Conservation (phyloP, 2,888 invertebrate genomes). For the Resseliella maxima region DNA sequence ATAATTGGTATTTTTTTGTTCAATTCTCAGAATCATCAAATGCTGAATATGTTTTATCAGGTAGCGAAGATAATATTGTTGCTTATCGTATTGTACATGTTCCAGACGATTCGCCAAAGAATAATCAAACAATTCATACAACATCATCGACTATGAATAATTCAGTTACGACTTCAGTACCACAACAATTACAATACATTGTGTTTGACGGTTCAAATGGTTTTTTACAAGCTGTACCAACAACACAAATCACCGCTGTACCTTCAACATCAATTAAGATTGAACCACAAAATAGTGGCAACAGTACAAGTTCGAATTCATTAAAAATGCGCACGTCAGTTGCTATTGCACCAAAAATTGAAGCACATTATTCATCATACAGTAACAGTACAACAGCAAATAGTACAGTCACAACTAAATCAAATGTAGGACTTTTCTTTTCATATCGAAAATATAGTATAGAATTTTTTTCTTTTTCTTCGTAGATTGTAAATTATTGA, state of each 20-base stretch:
- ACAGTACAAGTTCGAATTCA: background rate
- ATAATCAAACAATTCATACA: background rate
- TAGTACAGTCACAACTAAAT: background rate
- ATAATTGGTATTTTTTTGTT: background rate
- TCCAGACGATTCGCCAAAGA: background rate
- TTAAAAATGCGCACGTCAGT: background rate
- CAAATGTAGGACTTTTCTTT: background rate
- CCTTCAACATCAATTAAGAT: background rate
- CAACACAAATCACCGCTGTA: background rate
- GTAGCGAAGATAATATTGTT: background rate
- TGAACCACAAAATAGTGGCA: background rate
- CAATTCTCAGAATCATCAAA: background rate
- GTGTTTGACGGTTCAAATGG: slow-evolving; percentile 38
- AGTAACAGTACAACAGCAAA: background rate
- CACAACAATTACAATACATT: slow-evolving; percentile 48
- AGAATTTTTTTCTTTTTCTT: too few species aligned
- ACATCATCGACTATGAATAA: background rate
- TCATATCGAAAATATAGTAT: too few species aligned
- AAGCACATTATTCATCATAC: background rate
- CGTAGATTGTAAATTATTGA: background rate
- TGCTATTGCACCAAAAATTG: slow-evolving; percentile 29
- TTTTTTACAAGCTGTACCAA: slow-evolving; percentile 15
- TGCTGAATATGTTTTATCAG: slow-evolving; percentile 10
- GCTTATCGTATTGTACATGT: slow-evolving; percentile 37
- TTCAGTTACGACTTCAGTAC: background rate